These are phyloP conservation scores for Gambusia yucatana DNA, from an alignment of 2,797 vertebrate species.

Conservation along the genomic window DNA sequence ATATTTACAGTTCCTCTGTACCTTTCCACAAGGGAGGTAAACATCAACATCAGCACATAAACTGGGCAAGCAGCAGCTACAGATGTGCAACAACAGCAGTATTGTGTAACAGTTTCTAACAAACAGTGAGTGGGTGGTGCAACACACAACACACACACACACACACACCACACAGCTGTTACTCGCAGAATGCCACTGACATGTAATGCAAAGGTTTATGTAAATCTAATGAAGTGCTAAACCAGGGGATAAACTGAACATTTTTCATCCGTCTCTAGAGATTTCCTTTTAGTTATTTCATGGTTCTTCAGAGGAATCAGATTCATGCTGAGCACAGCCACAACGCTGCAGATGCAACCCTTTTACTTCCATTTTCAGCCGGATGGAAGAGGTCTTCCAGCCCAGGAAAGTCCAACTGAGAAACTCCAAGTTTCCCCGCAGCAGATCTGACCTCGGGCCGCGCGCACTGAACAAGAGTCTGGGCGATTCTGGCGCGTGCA, in stretches of 20 bases:
- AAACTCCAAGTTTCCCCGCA: neutral
- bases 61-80: constrained; percentile 24
- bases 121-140: constrained; percentile 10
- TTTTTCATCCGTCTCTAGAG: neutral
- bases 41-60: constrained; percentile 58
- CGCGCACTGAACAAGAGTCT: neutral
- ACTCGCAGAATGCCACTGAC: neutral
- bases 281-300: neutral
- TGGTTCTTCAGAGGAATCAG: neutral
- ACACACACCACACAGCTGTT: neutral
- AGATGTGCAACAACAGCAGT: constrained; percentile 60
- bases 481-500: neutral
- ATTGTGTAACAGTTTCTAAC: constrained; percentile 40
- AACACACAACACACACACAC: neutral
- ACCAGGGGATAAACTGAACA: neutral
- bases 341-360: neutral
- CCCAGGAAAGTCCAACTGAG: neutral
- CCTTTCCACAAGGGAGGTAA: constrained; percentile 45
- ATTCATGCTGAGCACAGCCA: neutral
- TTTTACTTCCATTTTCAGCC: neutral
- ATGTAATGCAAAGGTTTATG: neutral
- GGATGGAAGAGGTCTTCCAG: neutral
- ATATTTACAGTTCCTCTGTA: constrained; percentile 52
- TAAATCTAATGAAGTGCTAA: neutral
- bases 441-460: neutral